These are phyloP conservation scores for Sebastes alutus DNA, from an alignment of 2,797 vertebrate species.

Conservation along the genomic window DNA sequence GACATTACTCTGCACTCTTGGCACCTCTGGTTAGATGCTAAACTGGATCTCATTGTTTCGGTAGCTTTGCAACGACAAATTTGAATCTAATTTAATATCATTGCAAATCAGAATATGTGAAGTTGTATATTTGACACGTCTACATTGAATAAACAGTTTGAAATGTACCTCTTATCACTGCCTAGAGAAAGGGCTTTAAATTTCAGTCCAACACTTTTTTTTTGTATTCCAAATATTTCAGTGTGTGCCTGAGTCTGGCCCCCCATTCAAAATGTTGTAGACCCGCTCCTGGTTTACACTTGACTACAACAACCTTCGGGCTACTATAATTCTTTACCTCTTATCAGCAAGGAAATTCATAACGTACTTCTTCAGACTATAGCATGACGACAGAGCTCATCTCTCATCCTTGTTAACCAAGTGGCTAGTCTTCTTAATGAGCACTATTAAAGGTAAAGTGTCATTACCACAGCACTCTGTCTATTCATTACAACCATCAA, in stretches of 20 bases:
- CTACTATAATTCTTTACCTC: background rate
- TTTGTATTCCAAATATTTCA: background rate
- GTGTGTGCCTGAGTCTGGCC: background rate
- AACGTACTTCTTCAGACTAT: background rate
- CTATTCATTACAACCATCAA: slow-evolving; percentile 82
- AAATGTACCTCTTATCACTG: background rate
- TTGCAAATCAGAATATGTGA: background rate
- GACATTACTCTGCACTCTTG: background rate
- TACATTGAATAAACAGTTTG: background rate
- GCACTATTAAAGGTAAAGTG: slow-evolving; percentile 79
- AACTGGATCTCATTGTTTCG: accelerated
- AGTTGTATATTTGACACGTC: accelerated
- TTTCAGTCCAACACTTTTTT: background rate
- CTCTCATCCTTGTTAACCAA: slow-evolving; percentile 67
- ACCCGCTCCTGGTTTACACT: background rate
- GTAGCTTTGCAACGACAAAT: accelerated
- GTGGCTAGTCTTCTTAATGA: slow-evolving; percentile 76
- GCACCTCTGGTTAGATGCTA: background rate
- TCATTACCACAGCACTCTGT: slow-evolving; percentile 72
- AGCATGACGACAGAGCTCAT: slow-evolving; percentile 50
- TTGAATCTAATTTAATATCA: background rate
- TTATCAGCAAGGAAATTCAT: slow-evolving; percentile 19
- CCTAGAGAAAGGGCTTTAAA: background rate
- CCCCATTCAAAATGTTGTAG: background rate
- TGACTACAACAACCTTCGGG: background rate